Base-by-base conservation (phyloP, 2,888 invertebrate genomes). In the Schizaphis graminum region DNA sequence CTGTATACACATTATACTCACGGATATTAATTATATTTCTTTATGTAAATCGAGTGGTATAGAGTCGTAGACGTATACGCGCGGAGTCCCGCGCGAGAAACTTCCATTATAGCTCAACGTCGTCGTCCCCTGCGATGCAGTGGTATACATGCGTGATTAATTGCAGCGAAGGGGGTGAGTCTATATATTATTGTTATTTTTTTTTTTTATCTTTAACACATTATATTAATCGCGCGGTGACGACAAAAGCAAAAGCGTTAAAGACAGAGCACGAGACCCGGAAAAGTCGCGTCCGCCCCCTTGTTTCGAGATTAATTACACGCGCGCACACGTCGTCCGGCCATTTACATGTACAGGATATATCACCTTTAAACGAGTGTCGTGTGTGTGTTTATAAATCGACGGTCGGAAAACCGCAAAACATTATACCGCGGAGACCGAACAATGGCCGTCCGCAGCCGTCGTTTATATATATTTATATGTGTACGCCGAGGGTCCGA, bases 361-460 rank as follows among this genome's bases (percentile, higher is more conserved):
- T 91, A 91, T 84, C 53, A 41, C 47, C 67, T 90, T 67, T 90
- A 90, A 90, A 90, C 91, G 91, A 77, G 49, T 77, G 91, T 77
- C 49, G 91, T 16, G 49, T 1, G 77, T 10, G 89, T 67, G 56
- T 44, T 61, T 89, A 61, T 61, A 92, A 47, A 88, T 67, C 49
- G 49, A 35, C 92, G 49, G 67, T 87, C 67, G 88, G 92, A 89
- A 92, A 92, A 92, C 92, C 92, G 89, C 92, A 93, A 93, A 84
- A 91, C 44, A 47, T 44, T 67, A 28, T 56, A 84, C 67, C 91
- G 44, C 26, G 16, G 44, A 56, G 3, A 41, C 84, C 57, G 44
- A 56, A 85, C 85, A 85, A 90, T 90, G 47, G 90, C 67, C 35
- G 86, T 16, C 47, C 8, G 26, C 41, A 8, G 41, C 21, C 56